Conservation (phyloP, 2,888 invertebrate species). For the Heliconius cydno region DNA sequence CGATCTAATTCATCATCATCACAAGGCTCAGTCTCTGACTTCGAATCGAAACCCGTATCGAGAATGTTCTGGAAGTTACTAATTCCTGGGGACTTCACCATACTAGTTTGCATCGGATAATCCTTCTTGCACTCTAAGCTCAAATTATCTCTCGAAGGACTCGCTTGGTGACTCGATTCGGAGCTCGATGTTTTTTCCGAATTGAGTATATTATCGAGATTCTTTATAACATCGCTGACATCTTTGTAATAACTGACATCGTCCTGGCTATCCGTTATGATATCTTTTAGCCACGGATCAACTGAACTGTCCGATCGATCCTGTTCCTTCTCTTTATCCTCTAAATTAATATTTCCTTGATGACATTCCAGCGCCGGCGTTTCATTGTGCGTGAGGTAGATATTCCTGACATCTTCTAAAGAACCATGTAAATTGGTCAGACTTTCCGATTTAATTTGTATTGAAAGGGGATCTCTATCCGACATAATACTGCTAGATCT, state of each 20-base stretch:
- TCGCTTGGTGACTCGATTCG: slow-evolving; percentile 83
- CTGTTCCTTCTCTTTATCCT: slow-evolving; percentile 67
- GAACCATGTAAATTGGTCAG: slow-evolving; percentile 88
- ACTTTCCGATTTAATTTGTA: slow-evolving; percentile 80
- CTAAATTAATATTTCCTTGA: slow-evolving; percentile 69
- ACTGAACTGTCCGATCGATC: slow-evolving; percentile 76
- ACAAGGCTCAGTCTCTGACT: slow-evolving; percentile 56
- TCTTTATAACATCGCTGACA: slow-evolving; percentile 85
- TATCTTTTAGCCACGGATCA: slow-evolving; percentile 85
- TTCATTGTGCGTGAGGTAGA: slow-evolving; percentile 77
- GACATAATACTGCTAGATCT: slow-evolving; percentile 76
- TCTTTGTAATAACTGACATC: slow-evolving; percentile 85
- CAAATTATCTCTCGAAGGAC: slow-evolving; percentile 78
- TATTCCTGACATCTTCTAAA: slow-evolving; percentile 83
- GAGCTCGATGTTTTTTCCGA: slow-evolving; percentile 85
- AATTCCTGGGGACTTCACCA: slow-evolving; percentile 79
- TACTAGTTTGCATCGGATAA: slow-evolving; percentile 69
- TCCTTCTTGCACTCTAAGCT: slow-evolving; percentile 79
- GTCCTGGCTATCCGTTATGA: slow-evolving; percentile 83
- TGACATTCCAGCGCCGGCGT: slow-evolving; percentile 71
- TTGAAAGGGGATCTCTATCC: slow-evolving; percentile 70
- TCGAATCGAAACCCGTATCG: slow-evolving; percentile 63
- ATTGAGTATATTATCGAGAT: slow-evolving; percentile 85
- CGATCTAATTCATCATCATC: slow-evolving; percentile 71
- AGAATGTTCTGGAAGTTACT: slow-evolving; percentile 75